Base-by-base conservation (phyloP, 2,888 invertebrate genomes). In the Micoletzkya japonica region DNA sequence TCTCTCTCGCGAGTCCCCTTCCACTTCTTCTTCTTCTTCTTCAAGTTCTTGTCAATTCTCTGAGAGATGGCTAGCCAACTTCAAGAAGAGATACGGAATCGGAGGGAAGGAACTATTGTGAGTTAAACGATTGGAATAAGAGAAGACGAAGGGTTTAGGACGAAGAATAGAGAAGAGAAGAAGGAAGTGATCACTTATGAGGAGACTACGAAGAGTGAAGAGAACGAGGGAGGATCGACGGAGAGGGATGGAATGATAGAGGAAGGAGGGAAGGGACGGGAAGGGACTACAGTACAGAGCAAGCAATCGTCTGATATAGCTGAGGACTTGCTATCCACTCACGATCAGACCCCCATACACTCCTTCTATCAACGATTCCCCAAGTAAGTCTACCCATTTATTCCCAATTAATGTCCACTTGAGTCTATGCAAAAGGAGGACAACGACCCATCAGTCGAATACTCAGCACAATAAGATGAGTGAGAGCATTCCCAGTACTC, bases 51-150 rank as follows among this genome's bases (percentile, higher is more conserved):
- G 80, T 57, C 81, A 82, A 72, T 81, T 81, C 73, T 73, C 74
- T 50, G 81, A 81, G 60, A 70, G 81, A 34, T 81, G 81, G 81
- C 74, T 81, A 60, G 71, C 70, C 73, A 81, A 81, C 70, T 81
- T 81, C 75, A 81, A 81, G 69, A 76, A 76, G 68, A 71, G 81
- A 50, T 74, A 68, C 70, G 26, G n/a, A 20, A 64, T 64, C n/a
- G 30, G 4, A n/a, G 30, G 24, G 56, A 56, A 28, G 10, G 52
- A 52, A 24, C 52, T 28, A 7, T 26, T 52, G 52, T 10, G 52
- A 52, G 44, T 14, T 44, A 20, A 44, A 14, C 44, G 44, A 20
- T 44, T 44, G 20, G 44, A 44, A 10, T 10, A 20, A 20, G 44
- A 20, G 20, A 44, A 44, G 44, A 44, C 14, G 20, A 14, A 20